These are phyloP conservation scores for Macquaria australasica DNA, from an alignment of 2,113 vertebrate species.

Conservation along the genomic window DNA sequence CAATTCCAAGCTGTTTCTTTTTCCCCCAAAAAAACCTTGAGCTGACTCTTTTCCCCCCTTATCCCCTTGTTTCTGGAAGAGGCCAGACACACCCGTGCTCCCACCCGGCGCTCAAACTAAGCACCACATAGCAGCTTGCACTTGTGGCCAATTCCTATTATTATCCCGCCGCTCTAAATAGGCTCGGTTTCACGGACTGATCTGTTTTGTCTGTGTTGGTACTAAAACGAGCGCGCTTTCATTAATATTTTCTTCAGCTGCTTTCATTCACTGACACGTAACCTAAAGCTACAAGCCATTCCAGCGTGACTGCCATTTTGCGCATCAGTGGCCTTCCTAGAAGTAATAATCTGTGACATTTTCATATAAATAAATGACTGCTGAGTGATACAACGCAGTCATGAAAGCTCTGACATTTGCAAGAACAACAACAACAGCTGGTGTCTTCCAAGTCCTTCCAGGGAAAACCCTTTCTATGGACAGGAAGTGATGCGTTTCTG, in stretches of 20 bases:
- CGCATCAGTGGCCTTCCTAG: constrained; percentile 40
- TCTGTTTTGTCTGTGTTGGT: constrained; percentile 64
- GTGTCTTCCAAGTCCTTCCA: constrained; percentile 25
- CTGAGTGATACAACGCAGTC: constrained; percentile 19
- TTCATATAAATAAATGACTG: constrained; percentile 52
- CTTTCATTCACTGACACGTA: constrained; percentile 56
- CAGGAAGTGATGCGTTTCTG: constrained; percentile 31
- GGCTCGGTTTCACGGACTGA: constrained; percentile 61
- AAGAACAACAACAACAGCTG: constrained; percentile 23
- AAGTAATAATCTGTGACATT: constrained; percentile 57
- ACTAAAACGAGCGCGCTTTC: constrained; percentile 36
- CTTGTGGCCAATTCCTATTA: constrained; percentile 54
- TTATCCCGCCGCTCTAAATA: constrained; percentile 51
- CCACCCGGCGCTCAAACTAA: constrained; percentile 8
- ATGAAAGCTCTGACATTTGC: constrained; percentile 27
- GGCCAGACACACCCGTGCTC: constrained; percentile 25
- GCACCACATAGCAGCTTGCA: constrained; percentile 13
- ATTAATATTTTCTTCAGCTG: constrained; percentile 69
- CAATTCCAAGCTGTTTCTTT: constrained; percentile 61
- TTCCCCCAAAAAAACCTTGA: constrained; percentile 8
- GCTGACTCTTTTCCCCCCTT: not conserved
- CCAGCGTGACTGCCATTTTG: constrained; percentile 56
- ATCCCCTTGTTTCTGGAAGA: constrained; percentile 14
- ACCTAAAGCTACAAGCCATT: constrained; percentile 50
- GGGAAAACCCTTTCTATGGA: constrained; percentile 3